Evolutionary conservation across 1,140 invertebrate species (phyloP).

Genomic region (Panagrolaimus sp.): DNA sequence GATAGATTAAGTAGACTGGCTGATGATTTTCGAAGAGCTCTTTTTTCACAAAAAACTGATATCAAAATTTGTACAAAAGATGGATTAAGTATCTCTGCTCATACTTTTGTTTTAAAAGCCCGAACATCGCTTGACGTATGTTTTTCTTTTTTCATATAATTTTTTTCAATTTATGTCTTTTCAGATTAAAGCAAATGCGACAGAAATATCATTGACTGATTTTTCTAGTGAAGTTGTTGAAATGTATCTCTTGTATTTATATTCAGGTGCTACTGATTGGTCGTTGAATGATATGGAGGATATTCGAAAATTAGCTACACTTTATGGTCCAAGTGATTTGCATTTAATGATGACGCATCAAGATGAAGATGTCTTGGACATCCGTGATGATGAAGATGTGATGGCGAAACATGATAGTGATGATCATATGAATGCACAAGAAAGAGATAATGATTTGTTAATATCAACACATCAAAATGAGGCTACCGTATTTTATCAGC

Average conservation of each 20-base stretch:
- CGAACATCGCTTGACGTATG: too few species aligned
- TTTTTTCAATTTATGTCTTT: too few species aligned
- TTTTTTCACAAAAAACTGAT: slow-evolving; percentile 9
- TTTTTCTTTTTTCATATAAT: too few species aligned
- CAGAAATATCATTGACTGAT: too few species aligned
- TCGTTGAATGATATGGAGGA: not conserved
- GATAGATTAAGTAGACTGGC: not conserved
- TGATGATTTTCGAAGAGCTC: not conserved
- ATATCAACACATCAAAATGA: not conserved
- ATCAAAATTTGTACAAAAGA: not conserved
- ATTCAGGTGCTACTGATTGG: not conserved
- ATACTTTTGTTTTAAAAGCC: not conserved
- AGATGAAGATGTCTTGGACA: not conserved
- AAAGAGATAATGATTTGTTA: not conserved
- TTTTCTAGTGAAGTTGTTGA: not conserved
- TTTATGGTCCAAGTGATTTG: not conserved
- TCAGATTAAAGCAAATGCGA: too few species aligned
- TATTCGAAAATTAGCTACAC: not conserved
- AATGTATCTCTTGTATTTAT: not conserved
- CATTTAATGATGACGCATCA: not conserved
- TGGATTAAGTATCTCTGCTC: not conserved
- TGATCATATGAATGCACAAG: not conserved
- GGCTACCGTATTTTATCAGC: not conserved
- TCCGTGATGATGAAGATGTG: not conserved
- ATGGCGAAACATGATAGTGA: not conserved